Evolutionary conservation across 2,888 invertebrate genomes (phyloP).

Genomic region (Branchipolynoe longqiensis): DNA sequence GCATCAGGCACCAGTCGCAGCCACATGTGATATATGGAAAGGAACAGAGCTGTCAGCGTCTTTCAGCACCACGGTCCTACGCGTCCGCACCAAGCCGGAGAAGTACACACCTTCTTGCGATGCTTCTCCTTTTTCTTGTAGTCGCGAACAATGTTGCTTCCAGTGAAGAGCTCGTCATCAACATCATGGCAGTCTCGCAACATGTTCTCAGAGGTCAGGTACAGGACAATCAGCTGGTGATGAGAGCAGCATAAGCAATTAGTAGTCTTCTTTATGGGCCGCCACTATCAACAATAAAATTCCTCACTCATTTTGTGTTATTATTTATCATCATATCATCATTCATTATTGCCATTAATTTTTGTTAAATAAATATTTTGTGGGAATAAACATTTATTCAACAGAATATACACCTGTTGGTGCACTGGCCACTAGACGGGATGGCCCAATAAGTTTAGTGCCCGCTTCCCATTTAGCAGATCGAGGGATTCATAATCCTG

Average conservation of each 20-base stretch:
- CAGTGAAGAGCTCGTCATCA: slow-evolving; percentile 85
- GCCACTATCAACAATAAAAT: too few species aligned
- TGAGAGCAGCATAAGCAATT: slow-evolving; percentile 36
- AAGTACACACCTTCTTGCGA: slow-evolving; percentile 38
- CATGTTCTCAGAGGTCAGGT: slow-evolving; percentile 88
- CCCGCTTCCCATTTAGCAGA: too few species aligned
- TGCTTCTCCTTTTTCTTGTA: slow-evolving; percentile 85
- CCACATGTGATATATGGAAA: too few species aligned
- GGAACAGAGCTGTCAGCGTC: too few species aligned
- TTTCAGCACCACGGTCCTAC: too few species aligned
- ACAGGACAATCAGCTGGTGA: slow-evolving; percentile 88
- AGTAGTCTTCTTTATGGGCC: not conserved
- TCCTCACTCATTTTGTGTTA: too few species aligned
- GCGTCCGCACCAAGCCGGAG: too few species aligned
- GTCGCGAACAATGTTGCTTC: slow-evolving; percentile 90
- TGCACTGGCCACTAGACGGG: not conserved
- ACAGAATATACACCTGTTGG: not conserved
- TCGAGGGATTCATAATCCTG: too few species aligned
- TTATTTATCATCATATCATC: not conserved
- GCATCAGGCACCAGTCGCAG: too few species aligned
- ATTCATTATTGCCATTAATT: not conserved
- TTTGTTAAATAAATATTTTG: not conserved
- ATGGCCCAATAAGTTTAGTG: too few species aligned
- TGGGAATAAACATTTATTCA: not conserved
- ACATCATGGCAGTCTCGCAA: slow-evolving; percentile 91